These are phyloP conservation scores for Ormyrus thymus DNA, from an alignment of 2,888 invertebrate genomes.

Conservation along the genomic window DNA sequence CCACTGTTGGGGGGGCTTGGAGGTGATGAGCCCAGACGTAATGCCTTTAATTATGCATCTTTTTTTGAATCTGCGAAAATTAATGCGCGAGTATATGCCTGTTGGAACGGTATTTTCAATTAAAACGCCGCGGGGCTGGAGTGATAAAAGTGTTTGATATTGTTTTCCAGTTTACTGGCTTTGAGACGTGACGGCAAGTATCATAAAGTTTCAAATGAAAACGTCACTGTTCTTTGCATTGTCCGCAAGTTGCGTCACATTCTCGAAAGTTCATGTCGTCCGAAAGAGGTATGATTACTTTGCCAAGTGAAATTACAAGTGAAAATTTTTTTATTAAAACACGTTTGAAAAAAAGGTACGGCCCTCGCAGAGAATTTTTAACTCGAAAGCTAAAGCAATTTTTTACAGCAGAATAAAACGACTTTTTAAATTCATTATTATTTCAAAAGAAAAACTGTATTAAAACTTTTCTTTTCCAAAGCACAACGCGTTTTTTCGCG, in stretches of 20 bases:
- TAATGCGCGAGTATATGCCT: no score
- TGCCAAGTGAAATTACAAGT: no score
- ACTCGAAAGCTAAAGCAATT: no score
- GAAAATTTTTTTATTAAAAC: no score
- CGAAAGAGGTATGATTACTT: not conserved
- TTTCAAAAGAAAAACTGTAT: no score
- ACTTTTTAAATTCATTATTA: no score
- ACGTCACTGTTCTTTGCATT: constrained; percentile 22
- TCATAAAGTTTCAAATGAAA: constrained; percentile 16
- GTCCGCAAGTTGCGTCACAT: constrained; percentile 9
- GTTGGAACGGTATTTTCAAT: not conserved
- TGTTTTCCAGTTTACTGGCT: not conserved
- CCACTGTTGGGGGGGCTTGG: not conserved
- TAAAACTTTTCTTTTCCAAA: no score
- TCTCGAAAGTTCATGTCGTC: not conserved
- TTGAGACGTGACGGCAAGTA: not conserved
- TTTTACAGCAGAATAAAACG: no score
- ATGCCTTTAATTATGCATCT: not conserved
- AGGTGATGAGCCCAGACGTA: not conserved
- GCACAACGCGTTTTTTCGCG: no score
- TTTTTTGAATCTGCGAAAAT: not conserved
- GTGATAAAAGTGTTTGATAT: not conserved
- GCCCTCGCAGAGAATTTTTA: no score
- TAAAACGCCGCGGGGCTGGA: not conserved
- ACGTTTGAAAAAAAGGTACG: no score